Evolutionary conservation across 2,797 vertebrate genomes (phyloP).

Genomic region (Denticeps clupeoides): DNA sequence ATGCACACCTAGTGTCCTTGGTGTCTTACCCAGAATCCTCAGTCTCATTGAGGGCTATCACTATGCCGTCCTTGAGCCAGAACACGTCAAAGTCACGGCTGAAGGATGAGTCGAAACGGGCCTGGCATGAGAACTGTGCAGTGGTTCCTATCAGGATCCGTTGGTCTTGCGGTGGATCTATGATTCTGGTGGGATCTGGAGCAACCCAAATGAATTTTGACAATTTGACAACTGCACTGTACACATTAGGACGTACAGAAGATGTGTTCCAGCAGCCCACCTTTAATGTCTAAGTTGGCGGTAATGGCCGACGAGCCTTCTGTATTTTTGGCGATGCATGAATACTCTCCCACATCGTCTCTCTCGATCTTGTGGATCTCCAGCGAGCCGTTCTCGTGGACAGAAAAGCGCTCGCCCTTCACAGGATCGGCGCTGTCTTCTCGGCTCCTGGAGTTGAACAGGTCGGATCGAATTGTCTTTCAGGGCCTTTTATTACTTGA

Average conservation of each 20-base stretch:
- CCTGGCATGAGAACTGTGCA: constrained; percentile 72
- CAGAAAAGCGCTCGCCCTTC: constrained; percentile 45
- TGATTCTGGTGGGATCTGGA: constrained; percentile 79
- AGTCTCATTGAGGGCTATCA: constrained; percentile 63
- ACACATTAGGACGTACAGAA: too few species aligned
- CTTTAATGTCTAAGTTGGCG: constrained; percentile 75
- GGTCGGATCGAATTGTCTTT: not conserved
- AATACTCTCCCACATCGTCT: constrained; percentile 73
- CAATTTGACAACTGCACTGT: too few species aligned
- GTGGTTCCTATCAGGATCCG: constrained; percentile 63
- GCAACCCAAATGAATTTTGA: too few species aligned
- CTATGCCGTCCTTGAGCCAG: constrained; percentile 74
- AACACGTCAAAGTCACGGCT: constrained; percentile 69
- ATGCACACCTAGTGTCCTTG: too few species aligned
- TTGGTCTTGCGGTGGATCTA: constrained; percentile 61
- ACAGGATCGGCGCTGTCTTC: constrained; percentile 64
- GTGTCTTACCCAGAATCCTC: constrained; percentile 64
- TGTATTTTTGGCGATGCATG: constrained; percentile 73
- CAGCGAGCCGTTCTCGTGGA: constrained; percentile 71
- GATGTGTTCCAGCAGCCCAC: too few species aligned
- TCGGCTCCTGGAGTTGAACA: constrained; percentile 61
- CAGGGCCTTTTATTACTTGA: too few species aligned
- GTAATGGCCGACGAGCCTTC: constrained; percentile 69
- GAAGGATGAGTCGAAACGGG: constrained; percentile 74
- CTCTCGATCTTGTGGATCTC: constrained; percentile 62